These are phyloP conservation scores for Varanus salvator DNA, from an alignment of 2,113 vertebrate species.

Conservation along the genomic window DNA sequence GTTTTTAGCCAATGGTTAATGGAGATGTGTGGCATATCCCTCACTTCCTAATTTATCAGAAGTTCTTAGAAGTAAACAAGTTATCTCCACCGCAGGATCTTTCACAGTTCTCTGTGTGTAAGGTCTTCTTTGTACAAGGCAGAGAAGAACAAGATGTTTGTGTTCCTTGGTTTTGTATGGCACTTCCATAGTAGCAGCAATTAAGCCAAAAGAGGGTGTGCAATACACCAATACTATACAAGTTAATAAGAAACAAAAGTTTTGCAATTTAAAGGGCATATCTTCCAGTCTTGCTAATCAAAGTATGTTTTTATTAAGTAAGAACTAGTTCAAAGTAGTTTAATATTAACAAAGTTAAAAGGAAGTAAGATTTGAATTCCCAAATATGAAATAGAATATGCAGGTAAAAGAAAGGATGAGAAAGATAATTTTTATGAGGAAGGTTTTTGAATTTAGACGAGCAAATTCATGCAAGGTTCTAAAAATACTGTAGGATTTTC, in stretches of 20 bases:
- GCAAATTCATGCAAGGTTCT: background rate
- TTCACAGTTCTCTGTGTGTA: background rate
- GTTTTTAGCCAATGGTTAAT: background rate
- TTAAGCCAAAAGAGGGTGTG: background rate
- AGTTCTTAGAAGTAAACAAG: background rate
- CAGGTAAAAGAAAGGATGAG: constrained; percentile 1
- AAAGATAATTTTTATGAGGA: background rate
- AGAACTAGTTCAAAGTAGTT: background rate
- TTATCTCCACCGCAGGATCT: background rate
- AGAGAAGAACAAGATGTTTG: background rate
- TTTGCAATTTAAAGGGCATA: background rate
- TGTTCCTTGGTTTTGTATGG: background rate
- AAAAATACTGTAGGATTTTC: background rate
- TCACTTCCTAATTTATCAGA: background rate
- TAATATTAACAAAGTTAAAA: constrained; percentile 6
- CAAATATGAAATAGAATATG: background rate
- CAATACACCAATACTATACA: background rate
- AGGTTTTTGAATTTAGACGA: constrained; percentile 11
- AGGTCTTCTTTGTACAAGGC: background rate
- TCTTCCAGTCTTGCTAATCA: background rate
- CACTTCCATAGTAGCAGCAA: background rate
- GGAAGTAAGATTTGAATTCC: background rate
- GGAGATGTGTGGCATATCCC: background rate
- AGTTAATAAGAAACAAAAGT: background rate
- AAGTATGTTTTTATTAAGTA: background rate